Percentiles rank a stretch among this genome's conserved stretches.
These are phyloP conservation scores for Nettapus auritus DNA, from an alignment of 2,113 vertebrate species.

Conservation along the genomic window DNA sequence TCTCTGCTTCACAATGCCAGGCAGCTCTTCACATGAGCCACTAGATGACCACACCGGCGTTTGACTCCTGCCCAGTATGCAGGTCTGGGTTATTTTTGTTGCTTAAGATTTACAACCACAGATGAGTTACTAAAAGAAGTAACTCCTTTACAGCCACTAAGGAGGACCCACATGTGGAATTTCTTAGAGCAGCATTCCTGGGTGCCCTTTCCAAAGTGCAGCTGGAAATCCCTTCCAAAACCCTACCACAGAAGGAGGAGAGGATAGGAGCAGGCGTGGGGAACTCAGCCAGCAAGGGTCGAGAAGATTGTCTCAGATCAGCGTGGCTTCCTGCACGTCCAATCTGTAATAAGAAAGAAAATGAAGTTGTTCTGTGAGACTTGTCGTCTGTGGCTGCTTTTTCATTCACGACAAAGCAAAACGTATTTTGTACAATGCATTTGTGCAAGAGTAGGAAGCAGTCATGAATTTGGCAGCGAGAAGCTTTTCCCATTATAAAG, in stretches of 20 bases:
- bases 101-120: not conserved
- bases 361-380: not conserved
- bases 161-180: not conserved
- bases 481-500: not conserved
- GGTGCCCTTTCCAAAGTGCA: not conserved
- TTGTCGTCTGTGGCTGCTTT: not conserved
- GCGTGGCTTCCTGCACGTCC: not conserved
- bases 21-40: not conserved
- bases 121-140: not conserved
- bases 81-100: not conserved
- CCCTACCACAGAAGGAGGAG: not conserved
- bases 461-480: not conserved
- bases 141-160: not conserved
- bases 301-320: not conserved
- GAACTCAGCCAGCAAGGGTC: not conserved
- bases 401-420: not conserved
- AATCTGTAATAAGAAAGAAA: not conserved
- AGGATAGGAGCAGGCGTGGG: accelerated
- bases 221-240: not conserved
- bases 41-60: accelerated
- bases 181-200: not conserved
- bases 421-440: not conserved
- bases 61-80: not conserved
- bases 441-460: not conserved
- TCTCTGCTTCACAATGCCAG: not conserved